Evolutionary conservation across 1,140 invertebrate species (phyloP), one percentile per base, ranked within the genome.

Genomic region (Aphaenogaster ashmeadi): DNA sequence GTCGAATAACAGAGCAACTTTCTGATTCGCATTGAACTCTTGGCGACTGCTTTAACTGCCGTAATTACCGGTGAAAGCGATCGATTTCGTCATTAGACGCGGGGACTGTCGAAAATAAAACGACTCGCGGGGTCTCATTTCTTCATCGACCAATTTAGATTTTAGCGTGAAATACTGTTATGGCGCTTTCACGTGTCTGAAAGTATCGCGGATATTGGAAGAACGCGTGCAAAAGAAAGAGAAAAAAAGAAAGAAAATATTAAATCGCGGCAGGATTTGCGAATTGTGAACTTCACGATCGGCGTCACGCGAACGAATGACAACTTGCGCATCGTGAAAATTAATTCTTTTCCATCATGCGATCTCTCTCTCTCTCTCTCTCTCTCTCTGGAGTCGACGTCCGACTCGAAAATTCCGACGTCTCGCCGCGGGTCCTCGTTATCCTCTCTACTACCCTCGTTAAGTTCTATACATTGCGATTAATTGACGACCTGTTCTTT

Each of bases 281-380:
- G 54, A 67, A 77, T 87, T 71, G 11, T 56, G 50, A 74, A 86
- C 75, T 83, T 85, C 87, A 86, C 52, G 80, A 78, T 78, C 80
- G 27, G 56, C 88, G 84, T 88, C 89, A 90, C 89, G 88, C 89
- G 18, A 90, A 88, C 86, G 52, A 71, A 18, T 86, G 71, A 90
- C 87, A 88, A 69, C 58, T 79, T 78, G 33, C 60, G 7, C 66
- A 54, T 3, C 18, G 62, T 44, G 9, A 56, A 33, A 88, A 90
- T 91, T 86, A 91, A 90, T 88, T 90, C 60, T 56, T 86, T 79
- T 86, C 50, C 75, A 74, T 86, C 90, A 91, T 81, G 89, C 90
- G 75, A 91, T 54, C 21, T 21, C 41, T 56, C 54, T 56, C n/a
- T 47, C 44, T 47, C 8, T 52, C 7, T 56, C 7, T 56, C 1